A percentile compares a stretch with the other conserved stretches of the same genome.
phyloP scores from a whole-genome alignment of 2,888 invertebrate species.

The Apantesis nais region DNA sequence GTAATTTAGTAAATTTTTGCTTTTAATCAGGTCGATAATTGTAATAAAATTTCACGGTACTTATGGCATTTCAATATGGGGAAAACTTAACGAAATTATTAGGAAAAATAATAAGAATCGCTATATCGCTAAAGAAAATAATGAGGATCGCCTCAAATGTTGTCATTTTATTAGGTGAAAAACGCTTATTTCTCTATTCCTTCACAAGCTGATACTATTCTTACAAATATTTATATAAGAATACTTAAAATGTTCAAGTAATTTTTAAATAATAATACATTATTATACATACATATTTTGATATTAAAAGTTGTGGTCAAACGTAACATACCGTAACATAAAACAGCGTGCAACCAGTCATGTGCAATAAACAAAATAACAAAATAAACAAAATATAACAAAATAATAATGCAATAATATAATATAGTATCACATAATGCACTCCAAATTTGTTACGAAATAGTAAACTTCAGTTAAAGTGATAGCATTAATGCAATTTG shows the following conservation, averaged over 20 bases:
- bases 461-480: conserved; percentile 44
- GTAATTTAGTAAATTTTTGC: neutral
- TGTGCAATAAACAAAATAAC: conserved; percentile 1
- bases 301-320: neutral
- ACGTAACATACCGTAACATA: neutral
- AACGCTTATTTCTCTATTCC: neutral
- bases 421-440: conserved; percentile 18
- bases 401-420: too few species aligned
- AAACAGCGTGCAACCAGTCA: neutral
- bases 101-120: neutral
- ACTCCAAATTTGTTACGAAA: conserved; percentile 40
- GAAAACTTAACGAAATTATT: neutral
- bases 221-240: neutral
- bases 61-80: neutral
- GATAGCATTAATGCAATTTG: conserved; percentile 56
- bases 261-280: neutral
- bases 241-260: neutral
- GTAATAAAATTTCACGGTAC: neutral
- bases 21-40: neutral
- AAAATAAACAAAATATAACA: too few species aligned
- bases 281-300: neutral
- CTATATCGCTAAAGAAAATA: too few species aligned
- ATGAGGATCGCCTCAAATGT: neutral
- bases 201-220: neutral
- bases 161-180: neutral